These are phyloP conservation scores for Ctenosaura bakeri DNA, from an alignment of 2,797 vertebrate genomes.

Conservation along the genomic window DNA sequence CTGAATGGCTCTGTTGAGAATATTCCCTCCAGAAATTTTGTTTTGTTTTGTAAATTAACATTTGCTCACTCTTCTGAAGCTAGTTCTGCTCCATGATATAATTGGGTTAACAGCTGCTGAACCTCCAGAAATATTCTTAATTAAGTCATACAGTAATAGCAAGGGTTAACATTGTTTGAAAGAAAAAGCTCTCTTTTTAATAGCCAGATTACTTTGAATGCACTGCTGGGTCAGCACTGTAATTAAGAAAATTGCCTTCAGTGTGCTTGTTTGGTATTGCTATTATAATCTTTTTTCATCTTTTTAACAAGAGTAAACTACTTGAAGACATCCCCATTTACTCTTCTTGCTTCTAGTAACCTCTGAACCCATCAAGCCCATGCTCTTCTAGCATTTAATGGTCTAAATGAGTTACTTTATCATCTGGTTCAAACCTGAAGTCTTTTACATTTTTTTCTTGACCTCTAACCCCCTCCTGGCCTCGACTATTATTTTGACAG, in stretches of 20 bases:
- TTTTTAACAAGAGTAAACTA: slow-evolving; percentile 89
- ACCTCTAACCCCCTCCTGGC: slow-evolving; percentile 82
- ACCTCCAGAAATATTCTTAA: slow-evolving; percentile 75
- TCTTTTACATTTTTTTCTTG: slow-evolving; percentile 88
- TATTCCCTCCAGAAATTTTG: slow-evolving; percentile 18
- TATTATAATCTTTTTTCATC: slow-evolving; percentile 86
- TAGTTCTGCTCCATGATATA: slow-evolving; percentile 39
- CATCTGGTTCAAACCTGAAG: slow-evolving; percentile 82
- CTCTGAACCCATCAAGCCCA: slow-evolving; percentile 82
- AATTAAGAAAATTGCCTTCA: slow-evolving; percentile 94
- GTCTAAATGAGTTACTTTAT: slow-evolving; percentile 85
- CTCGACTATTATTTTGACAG: slow-evolving; percentile 85
- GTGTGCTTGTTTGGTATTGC: slow-evolving; percentile 87
- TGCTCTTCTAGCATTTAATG: slow-evolving; percentile 81
- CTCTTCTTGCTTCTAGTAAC: slow-evolving; percentile 84
- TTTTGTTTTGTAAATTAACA: too few species aligned
- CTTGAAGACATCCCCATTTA: slow-evolving; percentile 91
- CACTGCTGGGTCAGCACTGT: slow-evolving; percentile 85
- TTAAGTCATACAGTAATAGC: slow-evolving; percentile 70
- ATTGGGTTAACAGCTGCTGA: slow-evolving; percentile 57
- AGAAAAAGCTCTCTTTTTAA: slow-evolving; percentile 79
- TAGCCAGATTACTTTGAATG: slow-evolving; percentile 83
- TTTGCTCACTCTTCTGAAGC: slow-evolving; percentile 46
- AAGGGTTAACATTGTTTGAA: slow-evolving; percentile 81
- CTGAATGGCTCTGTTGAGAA: background rate